Base-by-base conservation (phyloP, 2,888 invertebrate genomes). In the Mechanitis messenoides region DNA sequence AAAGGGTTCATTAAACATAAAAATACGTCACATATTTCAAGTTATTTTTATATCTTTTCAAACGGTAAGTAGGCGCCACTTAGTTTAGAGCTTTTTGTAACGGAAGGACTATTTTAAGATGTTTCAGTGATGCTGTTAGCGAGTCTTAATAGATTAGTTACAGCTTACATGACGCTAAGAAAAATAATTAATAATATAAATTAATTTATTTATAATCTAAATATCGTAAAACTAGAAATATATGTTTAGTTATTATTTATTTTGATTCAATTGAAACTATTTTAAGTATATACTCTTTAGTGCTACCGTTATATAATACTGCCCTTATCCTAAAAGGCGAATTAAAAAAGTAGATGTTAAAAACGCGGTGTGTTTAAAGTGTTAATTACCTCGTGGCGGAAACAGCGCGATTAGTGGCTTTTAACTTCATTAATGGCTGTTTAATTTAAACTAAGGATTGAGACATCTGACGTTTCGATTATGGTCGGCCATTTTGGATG, bases 321-420 rank as follows among this genome's bases (percentile, higher is more conserved):
- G 33, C 56, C 60, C 46, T 55, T 60, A 61, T 53, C 72, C 58
- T 60, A 67, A 72, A 73, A 73, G 71, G 69, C 72, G 74, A 70
- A 72, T 72, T 75, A 76, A 77, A 77, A 72, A 69, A 64, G 67
- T 65, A 64, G 58, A 59, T 62, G 65, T 65, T 63, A 66, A 68
- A 65, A 61, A 62, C 58, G 68, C 73, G 68, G 69, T 71, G 71
- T 66, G 73, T 72, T 73, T 72, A 68, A 68, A 67, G 72, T 72
- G 78, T 77, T 81, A 79, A 81, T 82, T 76, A 76, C 70, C 64
- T 65, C 74, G 77, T 80, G 81, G 79, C 86, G 86, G 86, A 85
- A 85, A 81, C 82, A 75, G 68, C 64, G 57, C 81, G 83, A 85
- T 86, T 85, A 84, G 83, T 84, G 83, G 72, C 81, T 81, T 75